A percentile compares a stretch with the other conserved stretches of the same genome.
phyloP scores from a whole-genome alignment of 2,888 invertebrate species.

The Polietes domitor region DNA sequence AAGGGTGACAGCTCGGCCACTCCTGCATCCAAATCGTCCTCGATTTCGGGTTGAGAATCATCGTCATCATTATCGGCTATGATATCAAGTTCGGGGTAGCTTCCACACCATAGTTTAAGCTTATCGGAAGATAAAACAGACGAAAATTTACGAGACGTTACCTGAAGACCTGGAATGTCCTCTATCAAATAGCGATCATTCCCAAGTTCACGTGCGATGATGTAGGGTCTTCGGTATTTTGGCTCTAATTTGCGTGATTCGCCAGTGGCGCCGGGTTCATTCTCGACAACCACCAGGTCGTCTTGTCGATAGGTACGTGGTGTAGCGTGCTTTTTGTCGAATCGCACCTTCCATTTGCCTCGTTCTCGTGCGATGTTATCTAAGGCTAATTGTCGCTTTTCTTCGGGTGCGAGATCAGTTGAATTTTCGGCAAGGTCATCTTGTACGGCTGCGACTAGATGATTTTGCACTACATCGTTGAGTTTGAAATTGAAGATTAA shows the following conservation, averaged over 20 bases:
- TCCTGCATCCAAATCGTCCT: constrained; percentile 50
- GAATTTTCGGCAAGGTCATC: constrained; percentile 37
- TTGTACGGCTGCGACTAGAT: constrained; percentile 52
- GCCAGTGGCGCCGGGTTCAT: constrained; percentile 58
- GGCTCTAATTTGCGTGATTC: constrained; percentile 65
- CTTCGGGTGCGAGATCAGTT: not conserved
- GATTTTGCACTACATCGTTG: constrained; percentile 49
- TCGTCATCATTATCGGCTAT: constrained; percentile 25
- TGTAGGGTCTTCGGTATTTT: constrained; percentile 61
- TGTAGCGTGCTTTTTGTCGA: constrained; percentile 44
- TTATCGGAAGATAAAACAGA: constrained; percentile 56
- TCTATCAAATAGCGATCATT: constrained; percentile 64
- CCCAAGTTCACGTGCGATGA: constrained; percentile 46
- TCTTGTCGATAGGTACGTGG: constrained; percentile 38
- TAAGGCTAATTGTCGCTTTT: constrained; percentile 41
- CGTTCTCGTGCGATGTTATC: constrained; percentile 46
- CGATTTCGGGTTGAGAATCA: constrained; percentile 38
- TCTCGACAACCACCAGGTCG: constrained; percentile 51
- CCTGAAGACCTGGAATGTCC: constrained; percentile 59
- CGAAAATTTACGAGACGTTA: constrained; percentile 49
- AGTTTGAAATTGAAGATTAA: constrained; percentile 56
- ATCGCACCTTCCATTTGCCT: constrained; percentile 56
- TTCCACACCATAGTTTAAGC: constrained; percentile 60
- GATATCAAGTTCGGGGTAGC: constrained; percentile 7
- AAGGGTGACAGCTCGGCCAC: constrained; percentile 46